Percentiles rank a stretch among this genome's conserved stretches.
Conservation (phyloP, 92 coral and sea anemone genomes). For the Palythoa caribaeorum region DNA sequence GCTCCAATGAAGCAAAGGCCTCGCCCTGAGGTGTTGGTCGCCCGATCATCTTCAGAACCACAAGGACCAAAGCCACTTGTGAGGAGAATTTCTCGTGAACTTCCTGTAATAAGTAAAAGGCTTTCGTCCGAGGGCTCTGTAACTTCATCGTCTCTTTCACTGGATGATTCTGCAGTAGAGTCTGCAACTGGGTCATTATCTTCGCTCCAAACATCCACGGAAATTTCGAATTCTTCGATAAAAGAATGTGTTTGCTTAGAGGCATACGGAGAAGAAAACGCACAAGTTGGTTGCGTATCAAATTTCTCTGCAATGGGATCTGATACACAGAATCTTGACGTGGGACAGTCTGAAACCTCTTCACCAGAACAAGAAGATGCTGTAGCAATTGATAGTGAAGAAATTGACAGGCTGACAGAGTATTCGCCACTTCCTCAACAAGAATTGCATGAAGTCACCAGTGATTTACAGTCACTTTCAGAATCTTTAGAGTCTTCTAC, state of each 20-base stretch:
- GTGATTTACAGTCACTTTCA: conserved; percentile 60
- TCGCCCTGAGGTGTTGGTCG: conserved; percentile 73
- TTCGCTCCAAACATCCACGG: conserved; percentile 48
- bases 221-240: conserved; percentile 52
- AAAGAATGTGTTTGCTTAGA: conserved; percentile 37
- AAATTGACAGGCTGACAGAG: conserved; percentile 51
- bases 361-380: neutral
- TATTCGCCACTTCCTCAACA: conserved; percentile 17
- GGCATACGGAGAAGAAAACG: neutral
- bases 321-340: neutral
- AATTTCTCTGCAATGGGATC: neutral
- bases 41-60: conserved; percentile 93
- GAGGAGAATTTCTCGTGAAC: conserved; percentile 54
- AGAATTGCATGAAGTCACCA: neutral
- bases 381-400: neutral
- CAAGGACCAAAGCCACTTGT: conserved; percentile 70
- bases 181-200: conserved; percentile 57
- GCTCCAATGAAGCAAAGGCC: conserved; percentile 87
- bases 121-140: conserved; percentile 55
- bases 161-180: conserved; percentile 76
- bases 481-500: conserved; percentile 69
- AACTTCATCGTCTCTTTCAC: conserved; percentile 66
- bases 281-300: neutral
- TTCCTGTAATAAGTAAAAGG: conserved; percentile 25
- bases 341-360: neutral